These are phyloP conservation scores for Escarpia spicata DNA, from an alignment of 2,888 invertebrate genomes.

Conservation along the genomic window DNA sequence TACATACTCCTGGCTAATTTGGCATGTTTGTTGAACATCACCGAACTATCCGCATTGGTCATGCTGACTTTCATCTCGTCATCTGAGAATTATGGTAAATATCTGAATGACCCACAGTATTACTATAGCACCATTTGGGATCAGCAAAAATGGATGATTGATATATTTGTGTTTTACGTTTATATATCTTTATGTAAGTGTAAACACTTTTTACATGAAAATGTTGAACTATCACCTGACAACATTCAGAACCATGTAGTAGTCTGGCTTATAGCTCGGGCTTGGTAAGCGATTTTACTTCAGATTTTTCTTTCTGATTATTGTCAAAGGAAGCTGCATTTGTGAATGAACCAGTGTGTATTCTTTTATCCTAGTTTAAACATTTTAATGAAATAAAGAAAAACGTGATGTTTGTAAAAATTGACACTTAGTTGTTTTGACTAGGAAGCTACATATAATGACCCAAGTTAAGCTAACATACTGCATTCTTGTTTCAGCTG, in stretches of 20 bases:
- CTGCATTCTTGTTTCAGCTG: slow-evolving; percentile 46
- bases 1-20: slow-evolving; percentile 34
- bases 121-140: background rate
- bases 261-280: background rate
- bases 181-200: background rate
- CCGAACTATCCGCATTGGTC: slow-evolving; percentile 87
- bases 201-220: background rate
- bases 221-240: background rate
- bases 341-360: too few species aligned
- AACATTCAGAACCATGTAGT: background rate
- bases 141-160: background rate
- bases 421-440: too few species aligned
- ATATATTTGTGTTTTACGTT: background rate
- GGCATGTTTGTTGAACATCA: slow-evolving; percentile 75
- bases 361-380: too few species aligned
- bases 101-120: background rate
- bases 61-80: slow-evolving; percentile 94
- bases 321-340: background rate
- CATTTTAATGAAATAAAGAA: too few species aligned
- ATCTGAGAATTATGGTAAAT: slow-evolving; percentile 81
- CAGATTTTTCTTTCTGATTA: background rate
- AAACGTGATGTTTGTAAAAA: too few species aligned
- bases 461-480: background rate
- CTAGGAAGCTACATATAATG: background rate
- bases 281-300: background rate